Conservation (phyloP, 2,113 vertebrate genomes). For the Platysteira castanea region DNA sequence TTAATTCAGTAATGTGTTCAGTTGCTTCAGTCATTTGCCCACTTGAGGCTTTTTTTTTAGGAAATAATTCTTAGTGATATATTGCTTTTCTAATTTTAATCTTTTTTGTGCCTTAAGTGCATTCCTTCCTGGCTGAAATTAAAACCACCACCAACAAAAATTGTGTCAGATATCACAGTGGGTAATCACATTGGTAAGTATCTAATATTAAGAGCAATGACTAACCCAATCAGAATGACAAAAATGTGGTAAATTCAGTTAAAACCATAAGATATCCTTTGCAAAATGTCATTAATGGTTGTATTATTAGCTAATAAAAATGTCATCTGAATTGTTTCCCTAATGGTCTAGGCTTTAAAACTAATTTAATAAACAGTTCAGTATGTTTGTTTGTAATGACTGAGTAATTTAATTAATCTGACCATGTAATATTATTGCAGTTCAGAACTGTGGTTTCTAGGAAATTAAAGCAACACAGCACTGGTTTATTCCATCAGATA, state of each 20-base stretch:
- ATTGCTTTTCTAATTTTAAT: background rate
- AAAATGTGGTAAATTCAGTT: background rate
- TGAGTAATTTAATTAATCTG: constrained; percentile 18
- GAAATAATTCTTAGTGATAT: background rate
- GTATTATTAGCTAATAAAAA: constrained; percentile 15
- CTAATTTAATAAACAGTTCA: background rate
- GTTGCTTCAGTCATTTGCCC: background rate
- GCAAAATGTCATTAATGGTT: background rate
- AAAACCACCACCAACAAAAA: background rate
- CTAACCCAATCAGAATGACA: background rate
- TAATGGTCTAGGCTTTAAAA: background rate
- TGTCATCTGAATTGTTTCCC: background rate
- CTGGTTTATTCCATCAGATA: background rate
- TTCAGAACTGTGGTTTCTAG: background rate
- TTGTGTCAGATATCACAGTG: background rate
- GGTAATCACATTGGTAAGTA: background rate
- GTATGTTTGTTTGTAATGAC: background rate
- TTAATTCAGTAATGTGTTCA: background rate
- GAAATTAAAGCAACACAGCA: background rate
- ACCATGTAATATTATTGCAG: background rate
- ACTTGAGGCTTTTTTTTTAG: background rate
- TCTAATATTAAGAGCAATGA: background rate
- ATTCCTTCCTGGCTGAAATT: background rate
- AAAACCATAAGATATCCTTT: background rate
- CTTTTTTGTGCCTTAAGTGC: background rate